A percentile compares a stretch with the other conserved stretches of the same genome.
Evolutionary conservation across 2,113 vertebrate genomes (phyloP).

Genomic region (Notothenia coriiceps): DNA sequence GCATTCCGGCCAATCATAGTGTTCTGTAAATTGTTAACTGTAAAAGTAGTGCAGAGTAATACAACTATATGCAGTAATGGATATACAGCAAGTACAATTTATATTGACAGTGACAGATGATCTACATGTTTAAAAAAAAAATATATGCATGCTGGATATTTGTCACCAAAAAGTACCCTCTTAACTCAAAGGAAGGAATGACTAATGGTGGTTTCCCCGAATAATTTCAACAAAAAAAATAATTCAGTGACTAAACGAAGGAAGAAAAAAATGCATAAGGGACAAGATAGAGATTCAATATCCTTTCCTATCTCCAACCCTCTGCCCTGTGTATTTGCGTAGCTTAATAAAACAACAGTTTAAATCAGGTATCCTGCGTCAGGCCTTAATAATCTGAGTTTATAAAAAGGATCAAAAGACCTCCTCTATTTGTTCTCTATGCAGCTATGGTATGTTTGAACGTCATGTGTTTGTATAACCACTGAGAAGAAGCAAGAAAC

Average conservation of each 20-base stretch:
- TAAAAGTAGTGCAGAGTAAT: no score
- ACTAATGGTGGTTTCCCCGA: constrained; percentile 47
- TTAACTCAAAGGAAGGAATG: not conserved
- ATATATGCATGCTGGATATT: not conserved
- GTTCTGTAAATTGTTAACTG: no score
- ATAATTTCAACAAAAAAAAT: constrained; percentile 32
- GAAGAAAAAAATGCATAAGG: not conserved
- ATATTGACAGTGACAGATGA: no score
- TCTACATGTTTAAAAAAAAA: not conserved
- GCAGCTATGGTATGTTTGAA: constrained; percentile 53
- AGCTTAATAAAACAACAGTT: not conserved
- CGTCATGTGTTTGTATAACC: constrained; percentile 43
- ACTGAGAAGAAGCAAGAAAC: constrained; percentile 44
- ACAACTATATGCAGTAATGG: no score
- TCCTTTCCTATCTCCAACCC: not conserved
- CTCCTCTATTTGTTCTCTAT: constrained; percentile 28
- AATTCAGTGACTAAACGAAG: constrained; percentile 9
- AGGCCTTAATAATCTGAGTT: constrained; percentile 8
- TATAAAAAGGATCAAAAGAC: constrained; percentile 1
- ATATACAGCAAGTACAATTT: no score
- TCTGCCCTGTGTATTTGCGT: not conserved
- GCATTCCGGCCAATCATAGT: no score
- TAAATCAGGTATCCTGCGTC: constrained; percentile 23
- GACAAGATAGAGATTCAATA: not conserved
- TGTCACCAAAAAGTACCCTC: constrained; percentile 24